A percentile compares a stretch with the other conserved stretches of the same genome.
Conservation (phyloP, 2,888 invertebrate species). For the Teleogryllus oceanicus region DNA sequence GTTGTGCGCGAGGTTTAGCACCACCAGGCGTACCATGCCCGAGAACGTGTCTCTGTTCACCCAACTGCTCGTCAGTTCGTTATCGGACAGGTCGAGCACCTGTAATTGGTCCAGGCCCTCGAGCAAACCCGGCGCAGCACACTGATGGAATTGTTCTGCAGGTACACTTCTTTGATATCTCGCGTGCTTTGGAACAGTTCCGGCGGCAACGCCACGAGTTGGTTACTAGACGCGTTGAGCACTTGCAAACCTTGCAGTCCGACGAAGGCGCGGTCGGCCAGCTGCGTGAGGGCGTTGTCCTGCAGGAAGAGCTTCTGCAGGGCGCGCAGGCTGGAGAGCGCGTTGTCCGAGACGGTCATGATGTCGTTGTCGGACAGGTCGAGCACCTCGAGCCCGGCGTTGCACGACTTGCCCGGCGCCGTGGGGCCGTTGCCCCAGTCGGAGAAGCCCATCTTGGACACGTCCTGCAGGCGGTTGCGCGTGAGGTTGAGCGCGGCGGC, state of each 20-base stretch:
- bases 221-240: slow-evolving; percentile 76
- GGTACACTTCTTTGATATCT: slow-evolving; percentile 66
- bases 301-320: slow-evolving; percentile 68
- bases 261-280: slow-evolving; percentile 70
- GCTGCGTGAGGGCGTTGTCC: slow-evolving; percentile 69
- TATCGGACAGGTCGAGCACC: slow-evolving; percentile 68
- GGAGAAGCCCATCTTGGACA: slow-evolving; percentile 69
- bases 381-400: slow-evolving; percentile 63
- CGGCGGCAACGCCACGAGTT: slow-evolving; percentile 70
- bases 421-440: slow-evolving; percentile 59
- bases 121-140: slow-evolving; percentile 72
- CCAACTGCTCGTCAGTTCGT: slow-evolving; percentile 73
- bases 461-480: slow-evolving; percentile 73
- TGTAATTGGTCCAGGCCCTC: slow-evolving; percentile 70
- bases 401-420: slow-evolving; percentile 63
- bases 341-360: slow-evolving; percentile 65
- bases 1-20: slow-evolving; percentile 72
- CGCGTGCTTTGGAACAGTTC: slow-evolving; percentile 72
- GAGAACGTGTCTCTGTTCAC: slow-evolving; percentile 74
- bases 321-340: slow-evolving; percentile 65
- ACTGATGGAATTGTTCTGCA: slow-evolving; percentile 73
- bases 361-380: slow-evolving; percentile 75
- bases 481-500: slow-evolving; percentile 67
- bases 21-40: slow-evolving; percentile 67
- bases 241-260: slow-evolving; percentile 65